Base-by-base conservation (phyloP, 2,797 vertebrate genomes). In the Pangasius mekongensis region DNA sequence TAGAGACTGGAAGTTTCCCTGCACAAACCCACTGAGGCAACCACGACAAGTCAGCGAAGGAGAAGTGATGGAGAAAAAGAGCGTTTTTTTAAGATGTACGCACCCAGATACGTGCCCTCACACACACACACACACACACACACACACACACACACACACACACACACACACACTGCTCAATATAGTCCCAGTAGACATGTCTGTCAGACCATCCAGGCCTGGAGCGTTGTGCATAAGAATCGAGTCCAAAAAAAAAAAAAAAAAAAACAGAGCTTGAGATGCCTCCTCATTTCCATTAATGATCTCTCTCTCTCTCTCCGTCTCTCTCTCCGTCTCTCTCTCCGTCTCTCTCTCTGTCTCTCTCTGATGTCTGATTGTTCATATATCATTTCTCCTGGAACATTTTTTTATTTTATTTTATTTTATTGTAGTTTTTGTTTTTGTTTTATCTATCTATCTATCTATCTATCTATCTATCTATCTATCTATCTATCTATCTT, bases 271-370 rank as follows among this genome's bases (percentile, higher is more conserved):
- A 22, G 30, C 52, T 80, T 16, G 30, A 80, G 49, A 78, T 56
- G 52, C n/a, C 36, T 80, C 52, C 18, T 54, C 86, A 93, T 95
- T 94, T 95, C 91, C 94, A 95, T 95, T 94, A 95, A 94, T 94
- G 92, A 95, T 95, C 93, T 93, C 91, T 94, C 78, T 56, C 76
- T 71, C 69, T 71, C 67, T 77, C 74, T 30, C 74, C 54, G 3
- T 49, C 39, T 49, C 71, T 73, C 33, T 43, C 36, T 43, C 6
- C n/a, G n/a, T 47, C 71, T 27, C 20, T 47, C 71, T 47, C 8
- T 47, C 71, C n/a, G n/a, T 74, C 10, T 47, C 39, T 47, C 39
- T 74, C 36, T 60, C 27, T 66, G 13, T 73, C 5, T 39, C 62
- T 49, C 36, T 76, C 52, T n/a, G 27, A 22, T 3, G 0, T 39